Base-by-base conservation (phyloP, 2,888 invertebrate species). In the Acrocyrtus sp. region DNA sequence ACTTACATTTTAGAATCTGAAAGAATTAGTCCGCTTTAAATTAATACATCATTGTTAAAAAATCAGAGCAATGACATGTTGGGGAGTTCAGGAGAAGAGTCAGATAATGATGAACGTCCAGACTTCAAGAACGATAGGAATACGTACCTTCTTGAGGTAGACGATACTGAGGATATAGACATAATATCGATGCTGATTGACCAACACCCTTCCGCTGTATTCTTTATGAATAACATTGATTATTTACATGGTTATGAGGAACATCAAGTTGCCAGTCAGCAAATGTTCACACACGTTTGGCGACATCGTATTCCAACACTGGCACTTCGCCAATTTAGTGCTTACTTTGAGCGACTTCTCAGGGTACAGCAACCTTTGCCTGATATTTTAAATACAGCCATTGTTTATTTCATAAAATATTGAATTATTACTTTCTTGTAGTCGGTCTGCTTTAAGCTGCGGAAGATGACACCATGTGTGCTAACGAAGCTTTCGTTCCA, bases 231-330 rank as follows among this genome's bases (percentile, higher is more conserved):
- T 50, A 93, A 92, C 82, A 92, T 92, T 0, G 91, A 93, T 84
- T 86, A 86, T 29, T 89, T 92, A 65, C 92, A 92, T 1, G 93
- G 92, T 0, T 85, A 91, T 63, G 87, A 88, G 50, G 90, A 89
- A 74, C 85, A 89, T 76, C 90, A 89, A 10, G 89, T 90, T 0
- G 87, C 88, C 79, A 91, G 90, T 83, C 85, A 91, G 47, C 91
- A 94, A 86, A 92, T 93, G 91, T 94, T 94, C 82, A 90, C 93
- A 0, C 94, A 95, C 83, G 89, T 95, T 22, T 92, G 92, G 86
- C 80, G 85, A 61, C 83, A 84, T 34, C 83, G 84, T 58, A 82
- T 86, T 39, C 83, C 54, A 70, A 82, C 61, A 22, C 58, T 72
- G 48, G 77, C 75, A 27, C 58, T 77, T 43, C 73, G 77, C 4